A percentile compares a stretch with the other conserved stretches of the same genome.
These are phyloP conservation scores for Oophaga sylvatica DNA, from an alignment of 2,797 vertebrate genomes.

Conservation along the genomic window DNA sequence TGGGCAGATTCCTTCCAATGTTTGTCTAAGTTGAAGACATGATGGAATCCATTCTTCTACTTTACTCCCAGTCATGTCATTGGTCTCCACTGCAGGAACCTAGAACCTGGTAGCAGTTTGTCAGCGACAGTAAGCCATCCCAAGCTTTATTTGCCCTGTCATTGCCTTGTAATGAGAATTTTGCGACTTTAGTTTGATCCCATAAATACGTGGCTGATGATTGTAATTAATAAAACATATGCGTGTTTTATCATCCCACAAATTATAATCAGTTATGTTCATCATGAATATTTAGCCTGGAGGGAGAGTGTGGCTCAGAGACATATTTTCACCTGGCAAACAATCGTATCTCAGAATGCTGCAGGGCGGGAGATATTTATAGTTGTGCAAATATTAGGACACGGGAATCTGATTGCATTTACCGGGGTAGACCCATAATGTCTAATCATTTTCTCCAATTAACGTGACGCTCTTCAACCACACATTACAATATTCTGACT, in stretches of 20 bases:
- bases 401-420: background rate
- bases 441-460: slow-evolving; percentile 25
- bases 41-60: too few species aligned
- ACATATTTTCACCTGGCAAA: slow-evolving; percentile 27
- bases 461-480: background rate
- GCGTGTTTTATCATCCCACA: slow-evolving; percentile 32
- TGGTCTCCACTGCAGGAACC: background rate
- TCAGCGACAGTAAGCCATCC: background rate
- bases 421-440: background rate
- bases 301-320: background rate
- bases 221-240: slow-evolving; percentile 30
- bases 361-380: slow-evolving; percentile 36
- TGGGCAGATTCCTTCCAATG: too few species aligned
- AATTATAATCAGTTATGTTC: slow-evolving; percentile 27
- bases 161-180: background rate
- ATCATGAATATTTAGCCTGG: slow-evolving; percentile 48
- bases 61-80: background rate
- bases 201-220: slow-evolving; percentile 22
- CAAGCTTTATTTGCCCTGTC: too few species aligned
- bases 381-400: slow-evolving; percentile 34
- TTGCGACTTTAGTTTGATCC: background rate
- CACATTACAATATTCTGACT: background rate
- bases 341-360: background rate
- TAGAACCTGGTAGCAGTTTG: background rate
- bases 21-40: too few species aligned